A percentile compares a stretch with the other conserved stretches of the same genome.
phyloP scores from a whole-genome alignment of 2,113 vertebrate genomes.

The Circaetus cinerascens region DNA sequence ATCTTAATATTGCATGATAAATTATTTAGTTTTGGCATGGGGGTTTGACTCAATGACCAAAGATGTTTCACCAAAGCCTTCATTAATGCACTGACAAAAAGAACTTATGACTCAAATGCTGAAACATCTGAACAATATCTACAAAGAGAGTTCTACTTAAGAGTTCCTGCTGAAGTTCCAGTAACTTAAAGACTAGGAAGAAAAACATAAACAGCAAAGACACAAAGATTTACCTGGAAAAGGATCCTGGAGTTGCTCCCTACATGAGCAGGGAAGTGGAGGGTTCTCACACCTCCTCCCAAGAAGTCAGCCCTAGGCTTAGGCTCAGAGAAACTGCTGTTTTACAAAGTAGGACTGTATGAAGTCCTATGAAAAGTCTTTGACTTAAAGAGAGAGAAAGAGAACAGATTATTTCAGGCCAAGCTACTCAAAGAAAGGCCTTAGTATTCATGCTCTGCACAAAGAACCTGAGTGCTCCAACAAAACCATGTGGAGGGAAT shows the following conservation, averaged over 20 bases:
- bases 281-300: not conserved
- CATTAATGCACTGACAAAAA: not conserved
- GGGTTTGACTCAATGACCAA: not conserved
- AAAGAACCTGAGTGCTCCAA: not conserved
- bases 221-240: not conserved
- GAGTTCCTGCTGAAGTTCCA: not conserved
- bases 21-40: not conserved
- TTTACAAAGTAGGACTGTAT: not conserved
- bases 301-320: not conserved
- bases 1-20: not conserved
- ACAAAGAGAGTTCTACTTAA: not conserved
- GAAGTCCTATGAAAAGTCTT: not conserved
- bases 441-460: not conserved
- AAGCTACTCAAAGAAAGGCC: not conserved
- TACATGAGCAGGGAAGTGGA: not conserved
- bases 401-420: not conserved
- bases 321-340: not conserved
- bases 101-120: not conserved
- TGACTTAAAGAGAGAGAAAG: not conserved
- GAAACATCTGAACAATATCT: not conserved
- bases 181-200: not conserved
- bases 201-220: not conserved
- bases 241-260: not conserved
- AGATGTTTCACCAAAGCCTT: not conserved
- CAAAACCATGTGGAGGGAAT: not conserved